These are phyloP conservation scores for Chymomyza caudatula DNA, from an alignment of 2,888 invertebrate genomes.

Conservation along the genomic window DNA sequence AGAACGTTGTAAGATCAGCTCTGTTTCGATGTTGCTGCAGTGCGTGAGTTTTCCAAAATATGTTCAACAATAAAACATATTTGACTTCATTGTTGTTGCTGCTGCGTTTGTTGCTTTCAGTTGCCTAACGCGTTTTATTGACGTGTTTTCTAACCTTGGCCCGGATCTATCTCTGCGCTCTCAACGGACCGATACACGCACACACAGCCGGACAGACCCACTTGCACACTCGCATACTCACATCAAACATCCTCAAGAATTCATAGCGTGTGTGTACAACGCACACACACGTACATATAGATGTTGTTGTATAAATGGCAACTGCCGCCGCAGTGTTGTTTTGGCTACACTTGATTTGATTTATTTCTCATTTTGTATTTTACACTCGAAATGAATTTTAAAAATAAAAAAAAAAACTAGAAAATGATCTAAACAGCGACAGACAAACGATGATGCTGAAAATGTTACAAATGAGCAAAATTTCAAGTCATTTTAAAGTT, in stretches of 20 bases:
- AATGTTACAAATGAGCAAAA: conserved; percentile 58
- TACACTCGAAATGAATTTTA: conserved; percentile 59
- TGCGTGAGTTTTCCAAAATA: conserved; percentile 56
- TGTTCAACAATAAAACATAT: neutral
- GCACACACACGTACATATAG: neutral
- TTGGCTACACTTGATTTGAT: conserved; percentile 69
- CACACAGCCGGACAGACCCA: conserved; percentile 24
- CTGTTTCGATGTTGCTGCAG: conserved; percentile 20
- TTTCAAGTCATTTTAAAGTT: conserved; percentile 51
- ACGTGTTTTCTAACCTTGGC: conserved; percentile 77
- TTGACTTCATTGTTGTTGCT: conserved; percentile 13
- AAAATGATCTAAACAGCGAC: conserved; percentile 48
- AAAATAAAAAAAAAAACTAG: conserved; percentile 5
- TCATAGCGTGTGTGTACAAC: conserved; percentile 50
- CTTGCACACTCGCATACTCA: conserved; percentile 32
- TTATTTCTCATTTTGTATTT: conserved; percentile 69
- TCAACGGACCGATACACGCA: conserved; percentile 24
- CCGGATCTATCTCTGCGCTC: conserved; percentile 65
- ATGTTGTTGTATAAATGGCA: conserved; percentile 31
- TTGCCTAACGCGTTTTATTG: conserved; percentile 68
- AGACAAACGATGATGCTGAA: conserved; percentile 17
- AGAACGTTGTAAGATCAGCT: conserved; percentile 31
- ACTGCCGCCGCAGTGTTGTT: conserved; percentile 28
- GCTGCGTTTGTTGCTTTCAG: conserved; percentile 3
- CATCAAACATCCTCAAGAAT: conserved; percentile 66